Conservation (phyloP, 2,113 vertebrate genomes). For the Sinocyclocheilus anophthalmus region DNA sequence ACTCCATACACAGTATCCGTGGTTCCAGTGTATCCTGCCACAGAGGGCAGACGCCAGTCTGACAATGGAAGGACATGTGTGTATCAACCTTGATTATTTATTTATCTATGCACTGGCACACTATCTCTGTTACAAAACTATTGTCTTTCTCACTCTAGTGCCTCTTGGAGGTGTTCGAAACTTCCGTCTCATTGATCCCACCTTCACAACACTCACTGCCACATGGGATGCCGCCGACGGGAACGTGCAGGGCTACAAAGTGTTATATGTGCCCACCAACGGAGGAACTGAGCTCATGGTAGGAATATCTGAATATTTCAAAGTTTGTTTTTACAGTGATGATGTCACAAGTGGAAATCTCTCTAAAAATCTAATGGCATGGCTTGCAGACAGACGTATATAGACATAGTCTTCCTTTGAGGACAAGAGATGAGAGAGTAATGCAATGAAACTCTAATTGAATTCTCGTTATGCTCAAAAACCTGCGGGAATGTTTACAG, state of each 20-base stretch:
- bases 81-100: slow-evolving; percentile 39
- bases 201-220: slow-evolving; percentile 87
- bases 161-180: slow-evolving; percentile 75
- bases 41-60: slow-evolving; percentile 88
- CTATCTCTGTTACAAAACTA: background rate
- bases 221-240: slow-evolving; percentile 91
- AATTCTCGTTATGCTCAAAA: background rate
- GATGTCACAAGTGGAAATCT: slow-evolving; percentile 26
- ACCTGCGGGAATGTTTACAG: slow-evolving; percentile 24
- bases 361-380: slow-evolving; percentile 12
- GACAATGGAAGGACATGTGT: slow-evolving; percentile 91
- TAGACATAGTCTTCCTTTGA: background rate
- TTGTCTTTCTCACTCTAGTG: slow-evolving; percentile 56
- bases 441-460: background rate
- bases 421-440: background rate
- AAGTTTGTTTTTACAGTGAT: background rate
- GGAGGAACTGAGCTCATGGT: slow-evolving; percentile 88
- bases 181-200: slow-evolving; percentile 85
- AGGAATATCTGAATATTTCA: slow-evolving; percentile 41
- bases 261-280: slow-evolving; percentile 80
- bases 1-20: slow-evolving; percentile 88
- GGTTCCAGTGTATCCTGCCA: slow-evolving; percentile 82
- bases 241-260: slow-evolving; percentile 92
- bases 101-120: background rate
- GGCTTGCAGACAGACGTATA: background rate